Evolutionary conservation across 2,113 vertebrate genomes (phyloP), one percentile per base, ranked within the genome.

Genomic region (Muntiacus reevesi): DNA sequence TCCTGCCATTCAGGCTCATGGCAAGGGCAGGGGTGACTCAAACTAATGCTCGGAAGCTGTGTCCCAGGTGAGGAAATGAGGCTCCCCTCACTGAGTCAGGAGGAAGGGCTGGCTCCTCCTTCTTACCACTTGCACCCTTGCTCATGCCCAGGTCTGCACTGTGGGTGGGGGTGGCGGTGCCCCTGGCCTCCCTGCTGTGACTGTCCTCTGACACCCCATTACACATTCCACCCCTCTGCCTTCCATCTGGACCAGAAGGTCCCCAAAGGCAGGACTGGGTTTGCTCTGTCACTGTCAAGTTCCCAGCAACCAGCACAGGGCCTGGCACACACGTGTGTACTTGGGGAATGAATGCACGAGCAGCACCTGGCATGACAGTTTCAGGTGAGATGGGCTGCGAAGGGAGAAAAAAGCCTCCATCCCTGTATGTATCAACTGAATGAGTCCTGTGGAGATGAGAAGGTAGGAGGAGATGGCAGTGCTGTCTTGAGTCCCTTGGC

Each of bases 401-500:
- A 83, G 43, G 60, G 85, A 47, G 3, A 47, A 30, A 54, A 23
- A 91, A 0, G 84, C 84, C 1, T 0, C 84, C 14, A 25, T 12
- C 55, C 50, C 47, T 45, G 36, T 36, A 95, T 0, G 0, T 54
- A 96, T 88, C 96, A 96, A 96, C 97, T 98, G 96, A 98, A 95
- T 95, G 95, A 96, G 95, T 92, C 97, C 96, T 64, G 0, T 21
- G 86, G 74, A 95, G 96, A 55, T 96, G 60, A 23, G 84, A 96
- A 71, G 95, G 83, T 54, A 54, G 67, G 95, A 90, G 97, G 79
- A 98, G 95, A 97, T 74, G 97, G 97, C 97, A 98, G 91, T 96
- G 97, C 97, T 83, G 78, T 90, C 14, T 67, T 7, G 10, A 33
- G 62, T 84, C 52, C 81, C 85, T 40, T 47, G 55, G 81, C 25